Base-by-base conservation (phyloP, 2,797 vertebrate species). In the Jordanella pulchra region DNA sequence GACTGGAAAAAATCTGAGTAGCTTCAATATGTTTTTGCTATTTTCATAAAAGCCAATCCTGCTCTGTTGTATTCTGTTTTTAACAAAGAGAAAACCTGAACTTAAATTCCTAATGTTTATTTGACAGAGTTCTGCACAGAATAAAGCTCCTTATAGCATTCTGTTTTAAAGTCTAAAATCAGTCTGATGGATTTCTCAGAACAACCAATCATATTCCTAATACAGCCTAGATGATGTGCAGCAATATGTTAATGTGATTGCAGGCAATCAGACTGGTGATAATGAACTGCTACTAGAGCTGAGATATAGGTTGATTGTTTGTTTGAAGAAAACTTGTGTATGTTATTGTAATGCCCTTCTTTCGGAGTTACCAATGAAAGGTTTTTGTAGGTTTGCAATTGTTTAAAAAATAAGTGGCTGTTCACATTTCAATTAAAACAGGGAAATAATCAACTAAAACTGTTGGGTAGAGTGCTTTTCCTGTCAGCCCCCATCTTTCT, bases 191-290 rank as follows among this genome's bases (percentile, higher is more conserved):
- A 44, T 63, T 63, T 13, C 60, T 25, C 25, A 63, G 35, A 17
- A 42, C 35, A 39, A 13, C 35, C 25, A 15, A 63, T 63, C 32
- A 63, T 25, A 14, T 42, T 35, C 35, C 60, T 25, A 63, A 63
- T 63, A 42, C 42, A 63, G 14, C 35, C 35, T 23, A 10, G 12
- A 63, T 63, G 60, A 63, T 63, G 39, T 63, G 60, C 9, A 63
- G 6, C 60, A 63, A 63, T 63, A 63, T 63, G 60, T 44, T 63
- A 44, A 63, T 63, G 60, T 63, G 60, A 44, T 44, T 44, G 39
- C 60, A 63, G 60, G 60, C 60, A 63, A 44, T 63, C 60, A 63
- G n/a, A 63, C 60, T 42, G 35, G 35, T 44, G 60, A 42, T 63
- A 63, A 44, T 63, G 42, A 63, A 25, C 60, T 25, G 23, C 2